phyloP scores from a whole-genome alignment of 2,797 vertebrate species.

The Melanotaenia boesemani region DNA sequence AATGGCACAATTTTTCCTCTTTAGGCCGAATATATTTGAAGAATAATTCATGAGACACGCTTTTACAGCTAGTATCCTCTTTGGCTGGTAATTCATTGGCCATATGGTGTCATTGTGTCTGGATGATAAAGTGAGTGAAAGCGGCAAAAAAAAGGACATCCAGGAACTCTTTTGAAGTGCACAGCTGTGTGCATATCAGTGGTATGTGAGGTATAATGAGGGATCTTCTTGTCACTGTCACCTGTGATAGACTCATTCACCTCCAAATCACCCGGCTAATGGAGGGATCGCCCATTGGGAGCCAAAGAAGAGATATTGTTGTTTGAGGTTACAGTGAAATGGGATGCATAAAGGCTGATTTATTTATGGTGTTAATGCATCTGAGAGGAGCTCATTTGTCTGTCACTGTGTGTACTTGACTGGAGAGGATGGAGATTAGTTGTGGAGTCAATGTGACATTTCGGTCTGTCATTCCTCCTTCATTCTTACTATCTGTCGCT shows the following conservation, averaged over 20 bases:
- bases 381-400: constrained; percentile 66
- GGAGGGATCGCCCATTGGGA: constrained; percentile 60
- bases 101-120: constrained; percentile 62
- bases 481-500: constrained; percentile 23
- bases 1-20: constrained; percentile 61
- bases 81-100: constrained; percentile 49
- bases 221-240: constrained; percentile 64
- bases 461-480: constrained; percentile 47
- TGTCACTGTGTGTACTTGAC: constrained; percentile 60
- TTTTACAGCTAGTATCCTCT: constrained; percentile 42
- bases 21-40: constrained; percentile 54
- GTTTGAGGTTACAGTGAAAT: constrained; percentile 43
- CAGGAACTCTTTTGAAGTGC: constrained; percentile 60
- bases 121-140: constrained; percentile 64
- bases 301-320: constrained; percentile 43
- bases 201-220: constrained; percentile 69
- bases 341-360: constrained; percentile 41
- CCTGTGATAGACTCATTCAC: constrained; percentile 68
- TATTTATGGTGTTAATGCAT: constrained; percentile 73
- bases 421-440: constrained; percentile 72
- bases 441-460: constrained; percentile 65
- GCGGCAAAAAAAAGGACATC: constrained; percentile 50
- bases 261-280: constrained; percentile 67
- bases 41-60: constrained; percentile 71
- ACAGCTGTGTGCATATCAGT: constrained; percentile 53